phyloP scores from a whole-genome alignment of 2,113 vertebrate species.

The Chaenocephalus aceratus region DNA sequence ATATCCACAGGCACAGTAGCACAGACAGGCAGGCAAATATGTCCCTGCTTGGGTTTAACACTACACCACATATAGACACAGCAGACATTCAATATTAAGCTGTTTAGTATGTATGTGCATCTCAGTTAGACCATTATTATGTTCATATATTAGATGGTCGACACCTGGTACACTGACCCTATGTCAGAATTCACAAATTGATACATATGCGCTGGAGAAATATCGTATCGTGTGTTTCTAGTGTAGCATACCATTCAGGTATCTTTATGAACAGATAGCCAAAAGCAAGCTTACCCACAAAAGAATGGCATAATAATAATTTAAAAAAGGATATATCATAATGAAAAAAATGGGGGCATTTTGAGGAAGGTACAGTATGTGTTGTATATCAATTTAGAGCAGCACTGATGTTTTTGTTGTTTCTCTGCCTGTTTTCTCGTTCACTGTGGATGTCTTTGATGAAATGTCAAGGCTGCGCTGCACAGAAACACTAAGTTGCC shows the following conservation, averaged over 20 bases:
- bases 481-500: constrained; percentile 24
- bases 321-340: not conserved
- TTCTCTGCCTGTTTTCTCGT: not conserved
- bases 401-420: not conserved
- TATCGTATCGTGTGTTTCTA: not conserved
- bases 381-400: not conserved
- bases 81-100: not conserved
- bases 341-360: not conserved
- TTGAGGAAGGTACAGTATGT: constrained; percentile 3
- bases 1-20: constrained; percentile 37
- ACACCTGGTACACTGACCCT: not conserved
- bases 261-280: not conserved
- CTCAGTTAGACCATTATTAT: not conserved
- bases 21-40: constrained; percentile 26
- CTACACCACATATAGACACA: constrained; percentile 1
- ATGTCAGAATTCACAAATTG: not conserved
- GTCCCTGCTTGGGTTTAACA: not conserved
- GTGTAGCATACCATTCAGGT: not conserved
- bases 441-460: constrained; percentile 3
- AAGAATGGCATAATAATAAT: not conserved
- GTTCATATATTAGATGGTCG: not conserved
- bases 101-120: not conserved
- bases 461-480: constrained; percentile 36
- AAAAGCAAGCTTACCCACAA: not conserved
- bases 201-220: too few species aligned